Percentiles rank a stretch among this genome's conserved stretches.
Evolutionary conservation across 2,888 invertebrate genomes (phyloP).

Genomic region (Caenorhabditis plicata): DNA sequence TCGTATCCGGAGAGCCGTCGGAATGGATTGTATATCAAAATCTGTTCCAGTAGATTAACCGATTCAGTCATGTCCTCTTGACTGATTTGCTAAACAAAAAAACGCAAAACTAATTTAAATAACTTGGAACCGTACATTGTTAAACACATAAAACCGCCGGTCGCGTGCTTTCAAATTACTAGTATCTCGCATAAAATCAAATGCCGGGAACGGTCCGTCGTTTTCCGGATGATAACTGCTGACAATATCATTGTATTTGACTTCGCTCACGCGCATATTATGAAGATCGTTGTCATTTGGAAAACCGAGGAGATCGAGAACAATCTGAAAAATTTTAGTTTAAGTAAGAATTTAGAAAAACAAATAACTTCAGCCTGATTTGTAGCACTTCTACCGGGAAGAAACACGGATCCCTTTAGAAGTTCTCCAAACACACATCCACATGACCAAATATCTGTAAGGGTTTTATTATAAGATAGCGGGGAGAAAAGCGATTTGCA

Average conservation of each 20-base stretch:
- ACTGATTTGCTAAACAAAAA: conserved; percentile 15
- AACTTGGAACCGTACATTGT: not conserved
- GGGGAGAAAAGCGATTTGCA: conserved; percentile 37
- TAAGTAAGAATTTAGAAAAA: too few species aligned
- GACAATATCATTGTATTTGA: conserved; percentile 10
- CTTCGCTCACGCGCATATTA: conserved; percentile 5
- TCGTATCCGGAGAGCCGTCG: conserved; percentile 27
- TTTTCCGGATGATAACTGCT: conserved; percentile 4
- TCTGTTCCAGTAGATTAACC: conserved; percentile 13
- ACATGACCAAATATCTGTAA: conserved; percentile 48
- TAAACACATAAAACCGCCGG: conserved; percentile 7
- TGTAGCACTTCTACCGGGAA: conserved; percentile 33
- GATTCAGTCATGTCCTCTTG: conserved; percentile 17
- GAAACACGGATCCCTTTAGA: conserved; percentile 33
- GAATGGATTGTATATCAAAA: conserved; percentile 40
- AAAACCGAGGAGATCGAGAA: conserved; percentile 27
- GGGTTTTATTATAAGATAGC: conserved; percentile 1
- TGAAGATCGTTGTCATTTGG: conserved; percentile 24
- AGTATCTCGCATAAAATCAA: not conserved
- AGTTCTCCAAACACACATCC: conserved; percentile 51
- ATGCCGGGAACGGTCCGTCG: not conserved
- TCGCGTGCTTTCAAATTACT: not conserved
- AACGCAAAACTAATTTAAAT: not conserved
- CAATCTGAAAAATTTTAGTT: too few species aligned
- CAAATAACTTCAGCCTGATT: conserved; percentile 39